A percentile compares a stretch with the other conserved stretches of the same genome.
These are phyloP conservation scores for Chironomus riparius DNA, from an alignment of 2,888 invertebrate species.

Conservation along the genomic window DNA sequence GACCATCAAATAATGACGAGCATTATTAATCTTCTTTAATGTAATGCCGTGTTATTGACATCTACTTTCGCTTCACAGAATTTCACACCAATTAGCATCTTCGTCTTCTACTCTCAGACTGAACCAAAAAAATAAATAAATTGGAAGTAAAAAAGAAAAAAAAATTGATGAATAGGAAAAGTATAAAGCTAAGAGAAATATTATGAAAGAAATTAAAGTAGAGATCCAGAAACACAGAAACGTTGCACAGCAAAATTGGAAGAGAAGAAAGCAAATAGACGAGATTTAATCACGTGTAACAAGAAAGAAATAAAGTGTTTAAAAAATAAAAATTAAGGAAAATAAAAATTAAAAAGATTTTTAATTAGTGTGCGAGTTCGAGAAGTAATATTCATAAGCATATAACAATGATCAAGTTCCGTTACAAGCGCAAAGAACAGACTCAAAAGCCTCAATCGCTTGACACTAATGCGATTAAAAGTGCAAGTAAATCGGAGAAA, in stretches of 20 bases:
- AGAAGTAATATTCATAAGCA: neutral
- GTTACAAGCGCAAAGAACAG: constrained; percentile 53
- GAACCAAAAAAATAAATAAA: neutral
- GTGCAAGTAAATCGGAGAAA: constrained; percentile 26
- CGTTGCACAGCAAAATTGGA: neutral
- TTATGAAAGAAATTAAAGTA: constrained; percentile 18
- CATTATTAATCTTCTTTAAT: too few species aligned
- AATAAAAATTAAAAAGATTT: neutral
- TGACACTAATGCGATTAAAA: constrained; percentile 19
- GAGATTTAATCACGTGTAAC: neutral
- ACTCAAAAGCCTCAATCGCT: constrained; percentile 13
- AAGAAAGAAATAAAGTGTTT: neutral
- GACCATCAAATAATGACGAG: neutral
- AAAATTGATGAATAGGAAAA: neutral
- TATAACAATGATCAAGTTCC: constrained; percentile 52
- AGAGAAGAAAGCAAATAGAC: too few species aligned
- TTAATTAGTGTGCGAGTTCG: neutral
- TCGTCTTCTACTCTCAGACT: neutral
- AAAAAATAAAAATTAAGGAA: neutral
- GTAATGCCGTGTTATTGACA: neutral
- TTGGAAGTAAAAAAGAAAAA: neutral
- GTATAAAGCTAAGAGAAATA: neutral
- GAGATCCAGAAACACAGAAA: constrained; percentile 24
- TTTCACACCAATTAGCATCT: neutral
- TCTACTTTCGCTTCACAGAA: neutral